Conservation (phyloP, 30 jellyfish, hydroid and myxozoan genomes). For the Aurelia sp. region DNA sequence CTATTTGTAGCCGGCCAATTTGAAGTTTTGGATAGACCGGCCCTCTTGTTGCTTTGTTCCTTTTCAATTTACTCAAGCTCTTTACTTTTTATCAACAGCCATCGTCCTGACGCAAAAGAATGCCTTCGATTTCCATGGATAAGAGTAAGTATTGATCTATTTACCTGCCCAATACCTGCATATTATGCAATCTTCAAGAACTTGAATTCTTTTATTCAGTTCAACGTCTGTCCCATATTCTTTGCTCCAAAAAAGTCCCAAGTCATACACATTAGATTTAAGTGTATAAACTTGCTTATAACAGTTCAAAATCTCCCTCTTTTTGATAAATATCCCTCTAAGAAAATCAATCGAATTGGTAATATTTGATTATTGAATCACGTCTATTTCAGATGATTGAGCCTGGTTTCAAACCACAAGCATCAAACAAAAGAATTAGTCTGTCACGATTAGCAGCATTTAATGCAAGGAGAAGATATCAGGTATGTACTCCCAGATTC, state of each 20-base stretch:
- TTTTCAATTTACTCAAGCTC: not conserved
- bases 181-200: too few relatives aligned
- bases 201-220: too few relatives aligned
- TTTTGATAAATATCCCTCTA: too few relatives aligned
- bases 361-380: too few relatives aligned
- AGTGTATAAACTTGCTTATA: too few relatives aligned
- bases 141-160: slow-evolving; percentile 36
- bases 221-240: too few relatives aligned
- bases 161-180: too few relatives aligned
- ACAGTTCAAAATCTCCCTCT: too few relatives aligned
- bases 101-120: slow-evolving; percentile 97
- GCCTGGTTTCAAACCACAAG: slow-evolving; percentile 84
- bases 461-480: slow-evolving; percentile 98
- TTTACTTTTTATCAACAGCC: slow-evolving; percentile 33
- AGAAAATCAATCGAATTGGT: too few relatives aligned
- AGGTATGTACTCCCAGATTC: slow-evolving; percentile 26
- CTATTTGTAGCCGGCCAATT: not conserved
- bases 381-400: slow-evolving; percentile 69
- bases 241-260: too few relatives aligned
- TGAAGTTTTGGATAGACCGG: not conserved
- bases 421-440: slow-evolving; percentile 76
- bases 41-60: not conserved
- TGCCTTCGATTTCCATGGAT: slow-evolving; percentile 94
- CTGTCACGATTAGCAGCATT: slow-evolving; percentile 98
- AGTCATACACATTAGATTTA: too few relatives aligned